Evolutionary conservation across 2,113 vertebrate species (phyloP), one percentile per base, ranked within the genome.

Genomic region (Anguilla japonica): DNA sequence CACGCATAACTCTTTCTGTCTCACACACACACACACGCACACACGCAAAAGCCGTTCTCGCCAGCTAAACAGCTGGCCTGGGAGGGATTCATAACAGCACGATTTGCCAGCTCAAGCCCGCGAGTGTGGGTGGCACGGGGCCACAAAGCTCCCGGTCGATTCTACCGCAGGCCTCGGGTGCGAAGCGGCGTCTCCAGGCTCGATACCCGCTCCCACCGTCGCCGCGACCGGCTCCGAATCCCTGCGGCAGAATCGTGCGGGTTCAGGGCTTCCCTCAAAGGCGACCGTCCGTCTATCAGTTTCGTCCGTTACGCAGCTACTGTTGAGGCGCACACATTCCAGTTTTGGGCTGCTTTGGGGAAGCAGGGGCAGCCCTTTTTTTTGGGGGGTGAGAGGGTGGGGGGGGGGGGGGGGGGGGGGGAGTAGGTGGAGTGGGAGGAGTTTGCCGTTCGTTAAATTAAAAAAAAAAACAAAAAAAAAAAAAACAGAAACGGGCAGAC

Each of bases 111-210:
- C 5, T n/a, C 71, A 75, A 75, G 13, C 71, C 71, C n/a, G 0
- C 63, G 26, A 71, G 63, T 13, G 43, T 0, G 34, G n/a, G 2
- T n/a, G 16, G 57, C 56, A 15, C 16, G 43, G 41, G 8, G 56
- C 75, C 85, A 81, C 40, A 81, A 34, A 63, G 34, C 79, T 81
- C 26, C 78, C n/a, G 67, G 67, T 40, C 56, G 5, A n/a, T 81
- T 86, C 79, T 20, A 46, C 53, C 67, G 57, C 85, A 81, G 79
- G 79, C 67, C 79, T 86, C 67, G 63, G 79, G 85, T 80, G 53
- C 79, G 26, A 82, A 86, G 79, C 41, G 41, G 85, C 53, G 34
- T 34, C 34, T 40, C 40, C 41, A 57, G 39, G 29, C 13, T 29
- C 40, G 11, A 16, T 22, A 5, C 41, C 29, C 79, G 26, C 63